A percentile compares a stretch with the other conserved stretches of the same genome.
Conservation (phyloP, 2,888 invertebrate genomes). For the Apamea epomidion region DNA sequence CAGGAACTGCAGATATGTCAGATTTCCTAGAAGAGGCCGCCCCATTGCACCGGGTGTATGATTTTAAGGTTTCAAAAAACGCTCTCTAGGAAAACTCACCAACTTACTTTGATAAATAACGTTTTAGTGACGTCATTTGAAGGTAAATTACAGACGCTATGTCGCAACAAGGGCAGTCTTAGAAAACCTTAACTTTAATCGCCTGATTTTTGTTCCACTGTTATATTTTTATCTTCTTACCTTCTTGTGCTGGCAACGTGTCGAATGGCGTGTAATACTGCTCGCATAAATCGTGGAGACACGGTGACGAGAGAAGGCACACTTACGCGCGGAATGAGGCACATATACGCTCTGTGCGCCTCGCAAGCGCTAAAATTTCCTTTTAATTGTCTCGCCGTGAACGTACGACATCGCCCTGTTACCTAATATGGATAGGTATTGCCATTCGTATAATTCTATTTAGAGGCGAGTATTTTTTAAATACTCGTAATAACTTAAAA, state of each 20-base stretch:
- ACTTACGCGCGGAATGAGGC: constrained; percentile 86
- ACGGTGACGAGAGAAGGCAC: constrained; percentile 85
- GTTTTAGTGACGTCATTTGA: neutral
- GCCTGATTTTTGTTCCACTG: neutral
- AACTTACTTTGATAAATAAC: neutral
- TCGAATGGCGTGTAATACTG: constrained; percentile 90
- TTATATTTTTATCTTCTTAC: constrained; percentile 65
- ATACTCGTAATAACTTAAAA: neutral
- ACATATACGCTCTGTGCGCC: constrained; percentile 78
- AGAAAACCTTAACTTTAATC: neutral
- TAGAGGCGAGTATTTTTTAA: neutral
- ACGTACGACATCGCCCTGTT: constrained; percentile 73
- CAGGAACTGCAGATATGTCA: neutral
- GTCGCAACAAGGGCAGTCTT: neutral
- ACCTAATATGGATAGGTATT: constrained; percentile 60
- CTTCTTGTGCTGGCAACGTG: constrained; percentile 80
- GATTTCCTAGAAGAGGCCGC: neutral
- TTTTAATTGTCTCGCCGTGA: constrained; percentile 82
- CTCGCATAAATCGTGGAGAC: constrained; percentile 87
- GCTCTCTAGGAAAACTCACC: neutral
- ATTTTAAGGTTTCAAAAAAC: neutral
- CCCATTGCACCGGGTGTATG: neutral
- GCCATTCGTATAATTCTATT: constrained; percentile 49
- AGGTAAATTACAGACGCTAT: neutral
- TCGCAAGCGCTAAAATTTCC: constrained; percentile 80